phyloP scores from a whole-genome alignment of 2,888 invertebrate species.

The Tubulanus polymorphus region DNA sequence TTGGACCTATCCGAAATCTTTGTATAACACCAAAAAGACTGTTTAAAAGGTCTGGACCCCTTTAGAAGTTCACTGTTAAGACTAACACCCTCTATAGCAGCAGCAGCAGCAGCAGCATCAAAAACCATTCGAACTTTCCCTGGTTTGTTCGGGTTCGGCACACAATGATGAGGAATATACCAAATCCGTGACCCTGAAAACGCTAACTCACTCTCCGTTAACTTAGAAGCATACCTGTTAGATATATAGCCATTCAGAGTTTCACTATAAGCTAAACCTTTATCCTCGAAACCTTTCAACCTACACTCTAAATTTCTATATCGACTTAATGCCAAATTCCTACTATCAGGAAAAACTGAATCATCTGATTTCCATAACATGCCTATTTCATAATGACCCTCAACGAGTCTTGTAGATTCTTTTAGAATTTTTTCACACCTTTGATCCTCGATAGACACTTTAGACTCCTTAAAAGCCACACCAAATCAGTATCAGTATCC shows the following conservation, averaged over 20 bases:
- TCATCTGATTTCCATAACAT: conserved; percentile 1
- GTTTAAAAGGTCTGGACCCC: too few relatives aligned
- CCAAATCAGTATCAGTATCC: not conserved
- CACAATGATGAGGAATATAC: not conserved
- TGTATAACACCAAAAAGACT: too few relatives aligned
- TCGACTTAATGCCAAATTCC: not conserved
- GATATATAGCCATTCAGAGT: not conserved
- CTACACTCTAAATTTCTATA: not conserved
- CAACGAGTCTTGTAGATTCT: not conserved
- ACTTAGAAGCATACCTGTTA: not conserved
- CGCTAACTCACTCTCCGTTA: not conserved
- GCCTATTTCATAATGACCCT: not conserved
- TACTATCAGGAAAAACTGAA: not conserved
- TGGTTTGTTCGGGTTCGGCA: not conserved
- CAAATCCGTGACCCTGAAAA: not conserved
- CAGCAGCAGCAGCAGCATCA: not conserved
- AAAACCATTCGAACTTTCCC: not conserved
- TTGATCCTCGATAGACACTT: not conserved
- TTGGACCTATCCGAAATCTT: too few relatives aligned
- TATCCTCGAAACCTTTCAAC: not conserved
- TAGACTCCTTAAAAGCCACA: not conserved
- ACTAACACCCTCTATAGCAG: too few relatives aligned
- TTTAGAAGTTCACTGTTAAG: too few relatives aligned
- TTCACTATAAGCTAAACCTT: not conserved
- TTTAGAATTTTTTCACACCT: not conserved